Base-by-base conservation (phyloP, 1,140 invertebrate genomes). In the Pachyrhynchus sulphureomaculatus region DNA sequence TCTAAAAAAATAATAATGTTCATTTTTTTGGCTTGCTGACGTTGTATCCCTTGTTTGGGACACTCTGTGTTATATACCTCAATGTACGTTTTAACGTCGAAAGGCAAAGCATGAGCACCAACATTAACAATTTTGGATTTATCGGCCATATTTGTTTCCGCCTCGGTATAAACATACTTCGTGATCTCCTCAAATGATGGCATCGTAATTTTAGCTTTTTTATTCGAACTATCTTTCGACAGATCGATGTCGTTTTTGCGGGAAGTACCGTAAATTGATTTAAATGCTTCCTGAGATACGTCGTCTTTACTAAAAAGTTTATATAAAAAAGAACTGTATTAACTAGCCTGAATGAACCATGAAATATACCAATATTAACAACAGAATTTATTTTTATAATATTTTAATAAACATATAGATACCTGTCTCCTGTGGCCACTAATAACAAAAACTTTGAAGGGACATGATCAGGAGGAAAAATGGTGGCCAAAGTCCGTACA, bases 371-470 rank as follows among this genome's bases (percentile, higher is more conserved):
- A n/a, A n/a, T n/a, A n/a, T n/a, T n/a, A n/a, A n/a, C n/a, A n/a
- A n/a, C n/a, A n/a, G n/a, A n/a, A n/a, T n/a, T n/a, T n/a, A n/a
- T n/a, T n/a, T n/a, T n/a, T n/a, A n/a, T n/a, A n/a, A n/a, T n/a
- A n/a, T n/a, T n/a, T n/a, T n/a, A n/a, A n/a, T n/a, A n/a, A n/a
- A n/a, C n/a, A n/a, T n/a, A n/a, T n/a, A n/a, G n/a, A n/a, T 77
- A 91, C 89, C 77, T 83, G 73, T 96, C 93, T 29, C 91, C 92
- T 68, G 86, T 88, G 9, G 92, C 90, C 18, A 94, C 72, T n/a
- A 96, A 77, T 29, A 96, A 77, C 12, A 95, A 78, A 73, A 91
- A 95, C 66, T 92, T 81, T 1, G 92, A 90, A 1, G 90, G 86
- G 1, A 91, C 83, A 75, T 94, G 90, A 68, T 90, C 82, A 23